Evolutionary conservation across 2,888 invertebrate species (phyloP), one percentile per base, ranked within the genome.

Genomic region (Trichacis sp.): DNA sequence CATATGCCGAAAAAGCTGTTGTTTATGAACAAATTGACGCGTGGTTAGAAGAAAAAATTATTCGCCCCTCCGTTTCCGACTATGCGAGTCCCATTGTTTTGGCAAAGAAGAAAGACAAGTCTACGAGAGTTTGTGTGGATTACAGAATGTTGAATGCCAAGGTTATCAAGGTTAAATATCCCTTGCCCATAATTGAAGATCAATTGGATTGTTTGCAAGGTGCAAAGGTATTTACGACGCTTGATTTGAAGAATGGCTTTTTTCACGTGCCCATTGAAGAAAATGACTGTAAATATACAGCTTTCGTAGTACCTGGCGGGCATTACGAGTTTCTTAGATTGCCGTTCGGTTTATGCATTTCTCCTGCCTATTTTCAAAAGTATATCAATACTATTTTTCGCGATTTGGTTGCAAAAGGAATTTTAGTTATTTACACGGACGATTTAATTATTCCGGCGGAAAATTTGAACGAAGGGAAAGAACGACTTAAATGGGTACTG

Each of bases 91-190:
- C 77, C 11, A 64, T 78, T 1, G 75, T 80, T 1, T 45, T 80
- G 11, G 73, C 76, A 1, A 69, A 67, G 9, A 60, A 78, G 49
- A 79, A 76, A 55, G 66, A 74, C 12, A 72, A 71, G 1, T 45
- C 64, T 1, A 53, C 55, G 8, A 55, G 77, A 51, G 46, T 78
- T 11, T 85, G 84, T 62, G 72, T 85, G 0, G 83, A 85, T 59
- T 86, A 79, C 60, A 57, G 85, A 11, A 62, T 67, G 15, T 43
- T 85, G 1, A 85, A 85, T 67, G 56, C 63, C 9, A 75, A 59
- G 6, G 56, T 70, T 1, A 15, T 61, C 5, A 61, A 48, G 17
- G 51, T 43, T 1, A 9, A 53, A 12, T 60, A 57, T 36, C 68
- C 70, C 0, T 29, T 70, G 30, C 70, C 72, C 11, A 9, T 65